Conservation (phyloP, 1,140 invertebrate genomes). For the Leptinotarsa undecemlineata region DNA sequence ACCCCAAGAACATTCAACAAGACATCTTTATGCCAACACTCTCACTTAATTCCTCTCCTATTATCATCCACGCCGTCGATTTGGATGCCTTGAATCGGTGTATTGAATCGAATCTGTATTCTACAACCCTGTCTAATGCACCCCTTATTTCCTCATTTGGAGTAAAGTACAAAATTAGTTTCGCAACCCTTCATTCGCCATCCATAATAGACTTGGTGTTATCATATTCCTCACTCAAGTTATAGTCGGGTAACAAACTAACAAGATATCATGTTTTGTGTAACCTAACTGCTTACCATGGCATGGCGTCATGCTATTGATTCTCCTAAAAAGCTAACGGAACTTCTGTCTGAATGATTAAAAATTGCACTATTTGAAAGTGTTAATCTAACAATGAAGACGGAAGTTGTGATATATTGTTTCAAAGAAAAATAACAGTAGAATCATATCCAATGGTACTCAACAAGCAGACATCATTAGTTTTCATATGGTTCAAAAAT, state of each 20-base stretch:
- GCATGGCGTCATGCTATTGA: neutral
- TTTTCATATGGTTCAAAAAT: too few relatives aligned
- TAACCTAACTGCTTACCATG: neutral
- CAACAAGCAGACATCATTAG: too few relatives aligned
- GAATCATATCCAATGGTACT: too few relatives aligned
- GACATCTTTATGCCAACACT: conserved; percentile 7
- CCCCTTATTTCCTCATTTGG: neutral
- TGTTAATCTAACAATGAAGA: too few relatives aligned
- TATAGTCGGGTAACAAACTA: neutral
- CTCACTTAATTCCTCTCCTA: neutral
- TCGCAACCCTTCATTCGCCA: neutral
- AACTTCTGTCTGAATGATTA: too few relatives aligned
- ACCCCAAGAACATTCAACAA: neutral
- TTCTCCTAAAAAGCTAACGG: neutral
- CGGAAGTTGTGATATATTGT: too few relatives aligned
- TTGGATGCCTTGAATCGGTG: neutral
- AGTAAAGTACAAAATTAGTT: conserved; percentile 2
- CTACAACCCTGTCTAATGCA: neutral
- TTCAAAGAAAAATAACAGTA: too few relatives aligned
- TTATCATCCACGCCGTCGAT: neutral
- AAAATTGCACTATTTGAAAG: too few relatives aligned
- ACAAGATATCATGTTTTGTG: too few relatives aligned
- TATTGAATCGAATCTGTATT: conserved; percentile 6
- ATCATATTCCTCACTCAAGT: neutral
- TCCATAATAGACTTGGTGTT: neutral